A percentile compares a stretch with the other conserved stretches of the same genome.
Conservation (phyloP, 1,140 invertebrate genomes). For the Drosophila elegans region DNA sequence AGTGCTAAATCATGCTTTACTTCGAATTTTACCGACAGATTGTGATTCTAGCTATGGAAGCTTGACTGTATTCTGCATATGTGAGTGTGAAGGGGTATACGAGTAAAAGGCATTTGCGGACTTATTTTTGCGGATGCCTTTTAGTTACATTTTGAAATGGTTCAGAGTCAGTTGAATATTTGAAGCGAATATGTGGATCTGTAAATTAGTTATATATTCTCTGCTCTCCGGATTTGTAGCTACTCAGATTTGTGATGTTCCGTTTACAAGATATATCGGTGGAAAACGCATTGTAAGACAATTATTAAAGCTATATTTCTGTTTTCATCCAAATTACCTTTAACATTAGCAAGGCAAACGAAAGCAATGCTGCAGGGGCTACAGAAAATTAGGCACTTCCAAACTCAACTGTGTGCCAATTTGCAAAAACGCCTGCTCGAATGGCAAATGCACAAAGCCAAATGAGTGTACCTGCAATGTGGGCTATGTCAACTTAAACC, state of each 20-base stretch:
- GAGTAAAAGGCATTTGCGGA: conserved; percentile 6
- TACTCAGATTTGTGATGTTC: conserved; percentile 8
- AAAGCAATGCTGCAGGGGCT: conserved; percentile 16
- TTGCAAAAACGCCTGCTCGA: conserved; percentile 17
- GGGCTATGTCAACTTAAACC: conserved; percentile 42
- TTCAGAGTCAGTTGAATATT: conserved; percentile 10
- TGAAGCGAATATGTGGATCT: conserved; percentile 34
- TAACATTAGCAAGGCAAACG: background rate
- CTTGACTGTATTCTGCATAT: background rate
- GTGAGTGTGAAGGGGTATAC: background rate
- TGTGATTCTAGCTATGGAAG: background rate
- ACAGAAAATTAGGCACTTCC: background rate
- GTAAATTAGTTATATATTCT: conserved; percentile 26
- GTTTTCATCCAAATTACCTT: background rate
- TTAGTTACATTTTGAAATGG: conserved; percentile 41
- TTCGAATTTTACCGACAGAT: no score
- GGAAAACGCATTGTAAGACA: background rate
- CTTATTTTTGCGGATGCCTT: conserved; percentile 18
- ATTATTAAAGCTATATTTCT: background rate
- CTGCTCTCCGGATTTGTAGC: conserved; percentile 14
- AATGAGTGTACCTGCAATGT: conserved; percentile 37
- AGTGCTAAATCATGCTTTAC: no score
- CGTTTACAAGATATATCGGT: rapidly evolving
- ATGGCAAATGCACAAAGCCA: conserved; percentile 27
- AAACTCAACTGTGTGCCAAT: conserved; percentile 1